A percentile compares a stretch with the other conserved stretches of the same genome.
These are phyloP conservation scores for Anguilla japonica DNA, from an alignment of 2,113 vertebrate genomes.

Conservation along the genomic window DNA sequence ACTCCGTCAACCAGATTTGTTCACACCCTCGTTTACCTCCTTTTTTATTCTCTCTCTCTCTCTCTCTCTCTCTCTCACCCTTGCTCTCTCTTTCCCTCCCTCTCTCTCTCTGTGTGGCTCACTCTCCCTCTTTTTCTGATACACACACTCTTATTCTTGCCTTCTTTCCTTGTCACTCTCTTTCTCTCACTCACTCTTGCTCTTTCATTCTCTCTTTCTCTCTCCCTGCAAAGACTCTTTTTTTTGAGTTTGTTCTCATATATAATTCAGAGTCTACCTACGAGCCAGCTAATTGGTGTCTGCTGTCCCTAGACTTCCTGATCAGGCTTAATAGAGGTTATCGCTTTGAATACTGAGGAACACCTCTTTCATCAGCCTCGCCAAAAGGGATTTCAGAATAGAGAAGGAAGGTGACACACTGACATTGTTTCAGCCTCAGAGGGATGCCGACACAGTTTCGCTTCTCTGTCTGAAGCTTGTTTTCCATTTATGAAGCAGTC, in stretches of 20 bases:
- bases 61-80: not conserved
- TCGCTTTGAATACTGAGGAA: not conserved
- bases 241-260: not conserved
- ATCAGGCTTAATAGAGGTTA: constrained; percentile 9
- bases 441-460: not conserved
- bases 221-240: not conserved
- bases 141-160: no score
- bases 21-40: not conserved
- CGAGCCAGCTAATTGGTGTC: not conserved
- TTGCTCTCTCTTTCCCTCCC: no score
- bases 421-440: not conserved
- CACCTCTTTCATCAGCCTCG: not conserved
- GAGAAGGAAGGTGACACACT: not conserved
- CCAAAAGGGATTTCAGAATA: not conserved
- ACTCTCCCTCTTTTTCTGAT: no score
- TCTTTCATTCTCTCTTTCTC: no score
- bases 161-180: no score
- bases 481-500: not conserved
- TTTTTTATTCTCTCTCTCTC: not conserved
- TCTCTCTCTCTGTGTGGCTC: no score
- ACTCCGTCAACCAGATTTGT: not conserved
- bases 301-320: constrained; percentile 1
- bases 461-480: not conserved
- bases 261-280: constrained; percentile 7
- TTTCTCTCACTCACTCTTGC: no score